Evolutionary conservation across 2,797 vertebrate genomes (phyloP), one percentile per base, ranked within the genome.

Genomic region (Sebastes oblongus): DNA sequence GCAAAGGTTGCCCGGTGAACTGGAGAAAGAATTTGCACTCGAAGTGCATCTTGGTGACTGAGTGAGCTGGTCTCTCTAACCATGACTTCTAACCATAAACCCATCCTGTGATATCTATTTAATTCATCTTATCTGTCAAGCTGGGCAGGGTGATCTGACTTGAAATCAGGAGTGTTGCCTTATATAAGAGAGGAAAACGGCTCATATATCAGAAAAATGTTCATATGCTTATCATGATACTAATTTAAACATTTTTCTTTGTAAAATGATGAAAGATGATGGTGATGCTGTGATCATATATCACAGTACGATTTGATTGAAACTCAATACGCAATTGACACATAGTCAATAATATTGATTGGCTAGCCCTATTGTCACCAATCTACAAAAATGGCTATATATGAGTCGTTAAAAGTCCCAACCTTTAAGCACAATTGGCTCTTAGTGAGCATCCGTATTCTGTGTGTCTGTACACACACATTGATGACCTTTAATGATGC

Each of bases 401-500:
- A 65, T 82, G 4, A 66, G 72, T 73, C 12, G 24, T 73, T 62
- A 52, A 39, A 58, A 39, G 20, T 22, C 22, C 8, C 24, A 42
- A 67, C 70, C 30, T 74, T 80, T 73, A 71, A 29, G 13, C 8
- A 73, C 59, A 77, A 6, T 60, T 61, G 11, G 1, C 58, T 66
- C 61, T 59, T 52, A 61, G 42, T 60, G 22, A 71, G 55, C 9
- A 30, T 24, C 55, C 5, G 52, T 42, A n/a, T 11, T 71, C 52
- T 74, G 62, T 83, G 64, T 60, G 6, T 50, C 25, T 74, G 13
- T 46, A 50, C 46, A 67, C 18, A 61, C 66, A 76, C 32, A 54
- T 66, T 75, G 77, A 72, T 77, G 60, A 62, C 46, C 25, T 82
- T 81, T 85, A 6, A 25, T 70, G 22, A 32, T 80, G 46, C 81